Evolutionary conservation across 2,888 invertebrate species (phyloP), one percentile per base, ranked within the genome.

Genomic region (Epinotia nisella): DNA sequence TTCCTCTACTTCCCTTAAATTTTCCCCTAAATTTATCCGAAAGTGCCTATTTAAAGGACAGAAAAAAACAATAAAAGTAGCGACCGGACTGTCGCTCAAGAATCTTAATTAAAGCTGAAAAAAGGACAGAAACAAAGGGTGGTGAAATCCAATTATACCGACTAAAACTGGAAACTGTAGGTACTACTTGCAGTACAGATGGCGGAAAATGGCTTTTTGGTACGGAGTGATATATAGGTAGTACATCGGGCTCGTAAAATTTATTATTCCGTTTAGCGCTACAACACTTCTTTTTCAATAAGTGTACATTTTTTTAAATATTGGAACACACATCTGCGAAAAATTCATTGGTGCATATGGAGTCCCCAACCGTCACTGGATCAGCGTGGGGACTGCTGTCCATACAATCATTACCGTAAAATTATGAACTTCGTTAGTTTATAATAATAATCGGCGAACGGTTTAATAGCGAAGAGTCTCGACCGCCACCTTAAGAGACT

Each of bases 91-190:
- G 68, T 69, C 68, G 45, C 68, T 60, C 68, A 51, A 51, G 68
- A 60, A 59, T 69, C 60, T 60, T 60, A 69, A 69, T 69, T 69
- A 69, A 69, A 69, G 51, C 51, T 51, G 59, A 35, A 69, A 65
- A 68, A 60, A 60, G 24, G 53, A 68, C 64, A 35, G 53, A 35
- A 68, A 70, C 70, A 60, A 71, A 56, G 66, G 45, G 39, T 60
- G 59, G 65, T 68, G 53, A 61, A 73, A 68, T 70, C 73, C 75
- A 75, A 75, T 75, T 73, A 71, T 49, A 60, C 49, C 66, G 53
- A 41, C 39, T 35, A n/a, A 51, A 53, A 29, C 45, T 41, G 49
- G 64, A 58, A 45, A 45, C 19, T 19, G 35, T n/a, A n/a, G n/a
- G n/a, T 67, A 64, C 70, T 70, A 74, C 66, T 66, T 70, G 29